Conservation (phyloP, 2,113 vertebrate species). For the Nerophis lumbriciformis region DNA sequence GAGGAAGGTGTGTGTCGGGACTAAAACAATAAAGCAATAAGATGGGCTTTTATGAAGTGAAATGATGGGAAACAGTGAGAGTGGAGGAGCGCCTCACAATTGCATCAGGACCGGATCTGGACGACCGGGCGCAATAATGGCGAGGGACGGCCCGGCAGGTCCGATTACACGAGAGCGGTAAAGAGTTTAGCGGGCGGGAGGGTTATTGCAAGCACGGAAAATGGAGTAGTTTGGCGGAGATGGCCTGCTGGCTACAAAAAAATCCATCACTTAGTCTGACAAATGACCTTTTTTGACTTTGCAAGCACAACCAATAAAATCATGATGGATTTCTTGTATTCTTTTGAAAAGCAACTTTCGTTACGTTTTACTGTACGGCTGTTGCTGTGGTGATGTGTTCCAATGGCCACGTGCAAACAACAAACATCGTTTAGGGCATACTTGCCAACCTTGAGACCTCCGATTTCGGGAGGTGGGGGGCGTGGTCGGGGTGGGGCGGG, state of each 20-base stretch:
- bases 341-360: too few relatives aligned
- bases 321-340: too few relatives aligned
- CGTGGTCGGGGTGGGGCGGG: too few relatives aligned
- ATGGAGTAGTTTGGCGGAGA: constrained; percentile 13
- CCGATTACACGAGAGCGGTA: constrained; percentile 55
- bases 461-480: too few relatives aligned
- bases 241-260: background rate
- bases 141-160: constrained; percentile 37
- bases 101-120: constrained; percentile 65
- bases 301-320: background rate
- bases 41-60: constrained; percentile 65
- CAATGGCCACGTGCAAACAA: too few relatives aligned
- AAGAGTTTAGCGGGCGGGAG: constrained; percentile 58
- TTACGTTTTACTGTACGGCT: too few relatives aligned
- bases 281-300: background rate
- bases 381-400: too few relatives aligned
- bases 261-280: constrained; percentile 5
- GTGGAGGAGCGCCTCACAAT: constrained; percentile 58
- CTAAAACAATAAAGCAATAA: constrained; percentile 58
- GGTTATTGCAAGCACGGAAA: constrained; percentile 32
- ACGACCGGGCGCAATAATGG: constrained; percentile 65
- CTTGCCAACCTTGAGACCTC: too few relatives aligned
- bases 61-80: constrained; percentile 60
- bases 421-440: too few relatives aligned
- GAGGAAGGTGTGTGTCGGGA: constrained; percentile 56